A percentile compares a stretch with the other conserved stretches of the same genome.
phyloP scores from a whole-genome alignment of 2,797 vertebrate species.

The Thamnophis elegans region DNA sequence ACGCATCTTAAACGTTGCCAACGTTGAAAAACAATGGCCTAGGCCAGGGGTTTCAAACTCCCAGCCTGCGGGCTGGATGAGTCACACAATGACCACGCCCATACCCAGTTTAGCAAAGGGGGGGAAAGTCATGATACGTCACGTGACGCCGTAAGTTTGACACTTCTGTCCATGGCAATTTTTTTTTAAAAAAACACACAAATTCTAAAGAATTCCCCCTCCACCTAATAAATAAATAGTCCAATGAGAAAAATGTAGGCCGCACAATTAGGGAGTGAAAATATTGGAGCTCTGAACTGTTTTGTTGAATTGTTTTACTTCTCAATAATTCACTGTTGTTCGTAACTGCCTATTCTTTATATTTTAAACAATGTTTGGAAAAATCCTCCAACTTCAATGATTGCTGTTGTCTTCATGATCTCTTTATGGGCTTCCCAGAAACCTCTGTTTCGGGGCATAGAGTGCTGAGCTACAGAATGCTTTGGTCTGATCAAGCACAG shows the following conservation, averaged over 20 bases:
- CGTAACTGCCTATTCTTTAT: background rate
- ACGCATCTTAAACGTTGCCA: background rate
- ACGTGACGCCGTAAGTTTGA: background rate
- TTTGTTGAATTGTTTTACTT: background rate
- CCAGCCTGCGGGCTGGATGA: too few relatives aligned
- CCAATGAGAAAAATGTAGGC: background rate
- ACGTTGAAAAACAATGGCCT: background rate
- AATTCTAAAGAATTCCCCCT: background rate
- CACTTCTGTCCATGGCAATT: background rate
- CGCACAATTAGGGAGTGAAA: background rate
- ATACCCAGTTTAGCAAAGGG: too few relatives aligned
- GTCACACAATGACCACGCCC: too few relatives aligned
- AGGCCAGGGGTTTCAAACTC: background rate
- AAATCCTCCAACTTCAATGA: background rate
- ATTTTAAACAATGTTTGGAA: background rate
- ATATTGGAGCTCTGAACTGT: background rate
- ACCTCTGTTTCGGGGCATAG: background rate
- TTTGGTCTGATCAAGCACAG: background rate
- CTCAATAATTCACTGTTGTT: too few relatives aligned
- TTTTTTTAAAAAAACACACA: too few relatives aligned
- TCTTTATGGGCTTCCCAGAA: background rate
- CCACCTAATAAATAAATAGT: background rate
- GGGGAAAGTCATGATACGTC: fast-evolving
- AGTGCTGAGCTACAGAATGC: background rate
- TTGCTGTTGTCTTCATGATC: background rate